Conservation (phyloP, 2,797 vertebrate species). For the Bufotes viridis region DNA sequence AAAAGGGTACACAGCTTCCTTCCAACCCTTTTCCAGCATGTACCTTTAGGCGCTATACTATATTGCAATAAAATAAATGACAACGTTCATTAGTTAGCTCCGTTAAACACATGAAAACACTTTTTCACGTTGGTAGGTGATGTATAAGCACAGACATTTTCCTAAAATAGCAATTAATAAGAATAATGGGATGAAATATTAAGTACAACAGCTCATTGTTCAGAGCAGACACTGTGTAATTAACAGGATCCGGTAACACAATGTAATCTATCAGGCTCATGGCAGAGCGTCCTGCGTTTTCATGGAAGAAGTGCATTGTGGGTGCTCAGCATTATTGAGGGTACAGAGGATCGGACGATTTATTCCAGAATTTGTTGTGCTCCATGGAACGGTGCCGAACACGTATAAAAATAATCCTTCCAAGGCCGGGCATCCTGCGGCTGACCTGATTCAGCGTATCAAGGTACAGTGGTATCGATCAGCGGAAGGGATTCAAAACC, state of each 20-base stretch:
- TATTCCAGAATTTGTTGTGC: neutral
- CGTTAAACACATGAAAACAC: neutral
- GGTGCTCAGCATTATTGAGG: neutral
- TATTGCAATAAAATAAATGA: too few relatives aligned
- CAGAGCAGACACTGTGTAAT: conserved; percentile 32
- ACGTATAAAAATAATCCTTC: neutral
- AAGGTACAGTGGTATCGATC: conserved; percentile 12
- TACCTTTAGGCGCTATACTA: too few relatives aligned
- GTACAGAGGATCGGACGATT: neutral
- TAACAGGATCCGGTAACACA: neutral
- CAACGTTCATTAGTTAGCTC: too few relatives aligned
- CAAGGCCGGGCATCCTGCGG: neutral
- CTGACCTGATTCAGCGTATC: neutral
- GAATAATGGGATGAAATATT: conserved; percentile 30
- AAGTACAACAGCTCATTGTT: conserved; percentile 43
- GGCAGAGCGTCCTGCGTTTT: neutral
- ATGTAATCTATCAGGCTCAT: conserved; percentile 37
- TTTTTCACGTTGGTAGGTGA: neutral
- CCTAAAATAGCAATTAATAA: conserved; percentile 35
- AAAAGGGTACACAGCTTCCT: neutral
- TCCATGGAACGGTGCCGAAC: neutral
- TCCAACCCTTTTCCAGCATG: too few relatives aligned
- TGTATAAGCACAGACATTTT: neutral
- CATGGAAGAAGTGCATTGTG: neutral
- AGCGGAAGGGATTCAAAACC: neutral